Base-by-base conservation (phyloP, 1,140 invertebrate genomes). In the Lordiphosa mommai region DNA sequence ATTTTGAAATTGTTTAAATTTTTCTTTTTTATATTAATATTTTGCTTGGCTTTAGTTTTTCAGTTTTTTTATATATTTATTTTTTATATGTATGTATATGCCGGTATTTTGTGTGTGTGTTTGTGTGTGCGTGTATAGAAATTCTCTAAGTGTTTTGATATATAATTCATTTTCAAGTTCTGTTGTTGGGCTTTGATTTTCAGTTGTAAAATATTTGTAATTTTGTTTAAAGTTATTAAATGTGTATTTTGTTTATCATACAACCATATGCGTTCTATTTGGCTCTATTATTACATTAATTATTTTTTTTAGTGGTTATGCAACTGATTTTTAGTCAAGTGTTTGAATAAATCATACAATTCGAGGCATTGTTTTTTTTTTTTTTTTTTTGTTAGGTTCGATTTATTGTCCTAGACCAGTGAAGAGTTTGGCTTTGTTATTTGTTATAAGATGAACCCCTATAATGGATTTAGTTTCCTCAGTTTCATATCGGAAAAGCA, bases 1-100 rank as follows among this genome's bases (percentile, higher is more conserved):
- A 51, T 58, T 61, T 72, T 52, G 56, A 56, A 49, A 32, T 34
- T 47, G 9, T 56, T 47, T 23, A 47, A 34, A 36, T 41, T 36
- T 33, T 20, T 10, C n/a, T 46, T 9, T 44, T 10, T 46, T 46
- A 3, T 34, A 56, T 64, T 40, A 10, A 37, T 40, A 27, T 32
- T 40, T 57, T 38, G 2, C 43, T 52, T 64, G 49, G 10, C 41
- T 63, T 37, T 40, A 43, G 7, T 32, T 41, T 58, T 52, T 51
- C 32, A 10, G 37, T 56, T 43, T 32, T 49, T 36, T 50, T 46
- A 29, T 50, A 20, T 43, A 48, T 33, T 23, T 33, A 49, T 44
- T 52, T 36, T 33, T n/a, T 32, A 3, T 17, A 2, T 50, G n/a
- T 40, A 1, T 20, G 4, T 40, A 8, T 14, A 27, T 51, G 20